These are phyloP conservation scores for Falcaria lacertinaria DNA, from an alignment of 2,888 invertebrate species.

Conservation along the genomic window DNA sequence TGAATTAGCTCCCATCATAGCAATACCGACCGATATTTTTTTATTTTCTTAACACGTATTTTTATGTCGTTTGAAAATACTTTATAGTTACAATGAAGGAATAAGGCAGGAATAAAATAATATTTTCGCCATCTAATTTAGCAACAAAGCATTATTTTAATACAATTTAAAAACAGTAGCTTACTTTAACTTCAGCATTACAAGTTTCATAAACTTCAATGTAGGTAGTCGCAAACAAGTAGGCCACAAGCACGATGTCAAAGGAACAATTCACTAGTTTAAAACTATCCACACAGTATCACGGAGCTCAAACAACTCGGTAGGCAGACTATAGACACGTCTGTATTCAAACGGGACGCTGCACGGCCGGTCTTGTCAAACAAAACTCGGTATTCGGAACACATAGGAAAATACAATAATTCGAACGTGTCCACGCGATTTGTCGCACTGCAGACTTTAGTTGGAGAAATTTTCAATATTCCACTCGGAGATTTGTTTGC, in stretches of 20 bases:
- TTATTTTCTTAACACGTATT: too few species aligned
- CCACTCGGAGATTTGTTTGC: slow-evolving; percentile 5
- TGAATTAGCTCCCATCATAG: too few species aligned
- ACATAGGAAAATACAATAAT: slow-evolving; percentile 58
- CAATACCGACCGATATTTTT: too few species aligned
- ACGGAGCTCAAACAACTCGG: slow-evolving; percentile 25
- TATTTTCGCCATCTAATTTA: too few species aligned
- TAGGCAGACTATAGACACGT: background rate
- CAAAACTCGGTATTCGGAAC: slow-evolving; percentile 49
- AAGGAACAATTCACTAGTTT: slow-evolving; percentile 29
- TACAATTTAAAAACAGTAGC: too few species aligned
- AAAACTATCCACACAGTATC: slow-evolving; percentile 36
- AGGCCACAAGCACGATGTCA: slow-evolving; percentile 12
- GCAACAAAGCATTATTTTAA: too few species aligned
- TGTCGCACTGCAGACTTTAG: slow-evolving; percentile 66
- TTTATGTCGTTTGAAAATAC: too few species aligned
- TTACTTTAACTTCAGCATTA: too few species aligned
- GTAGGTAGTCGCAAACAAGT: slow-evolving; percentile 1
- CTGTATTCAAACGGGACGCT: slow-evolving; percentile 35
- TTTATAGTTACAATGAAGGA: too few species aligned
- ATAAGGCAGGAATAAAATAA: too few species aligned
- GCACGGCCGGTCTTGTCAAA: slow-evolving; percentile 46
- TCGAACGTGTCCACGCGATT: slow-evolving; percentile 65
- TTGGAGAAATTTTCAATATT: slow-evolving; percentile 54
- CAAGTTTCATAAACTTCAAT: too few species aligned